Percentiles rank a stretch among this genome's conserved stretches.
phyloP scores from a whole-genome alignment of 2,113 vertebrate species.

The Dinomys branickii region DNA sequence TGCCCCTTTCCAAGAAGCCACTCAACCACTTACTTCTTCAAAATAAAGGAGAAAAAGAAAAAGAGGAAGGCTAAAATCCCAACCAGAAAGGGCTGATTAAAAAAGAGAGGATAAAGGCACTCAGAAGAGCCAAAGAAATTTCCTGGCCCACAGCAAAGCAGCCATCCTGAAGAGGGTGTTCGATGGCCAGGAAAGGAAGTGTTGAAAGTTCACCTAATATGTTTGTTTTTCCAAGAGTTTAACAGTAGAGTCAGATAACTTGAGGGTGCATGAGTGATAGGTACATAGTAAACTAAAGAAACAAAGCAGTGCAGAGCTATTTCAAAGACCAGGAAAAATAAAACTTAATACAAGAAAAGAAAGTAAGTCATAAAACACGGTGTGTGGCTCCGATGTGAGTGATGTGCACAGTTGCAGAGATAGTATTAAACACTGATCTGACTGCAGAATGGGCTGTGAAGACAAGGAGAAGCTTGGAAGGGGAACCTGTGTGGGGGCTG shows the following conservation, averaged over 20 bases:
- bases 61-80: not conserved
- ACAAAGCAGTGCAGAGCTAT: not conserved
- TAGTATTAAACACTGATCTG: not conserved
- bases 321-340: not conserved
- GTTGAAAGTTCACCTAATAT: not conserved
- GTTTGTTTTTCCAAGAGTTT: not conserved
- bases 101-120: not conserved
- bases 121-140: not conserved
- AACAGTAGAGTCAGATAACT: not conserved
- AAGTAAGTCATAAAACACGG: not conserved
- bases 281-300: not conserved
- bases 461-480: not conserved
- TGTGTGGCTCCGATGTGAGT: not conserved
- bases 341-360: conserved; percentile 10
- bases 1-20: not conserved
- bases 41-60: not conserved
- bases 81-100: not conserved
- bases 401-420: not conserved
- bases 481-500: not conserved
- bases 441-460: not conserved
- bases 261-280: not conserved
- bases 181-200: not conserved
- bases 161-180: not conserved
- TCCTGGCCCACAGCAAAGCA: not conserved
- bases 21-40: conserved; percentile 22